Conservation (phyloP, 2,113 vertebrate species). For the Electrona antarctica region DNA sequence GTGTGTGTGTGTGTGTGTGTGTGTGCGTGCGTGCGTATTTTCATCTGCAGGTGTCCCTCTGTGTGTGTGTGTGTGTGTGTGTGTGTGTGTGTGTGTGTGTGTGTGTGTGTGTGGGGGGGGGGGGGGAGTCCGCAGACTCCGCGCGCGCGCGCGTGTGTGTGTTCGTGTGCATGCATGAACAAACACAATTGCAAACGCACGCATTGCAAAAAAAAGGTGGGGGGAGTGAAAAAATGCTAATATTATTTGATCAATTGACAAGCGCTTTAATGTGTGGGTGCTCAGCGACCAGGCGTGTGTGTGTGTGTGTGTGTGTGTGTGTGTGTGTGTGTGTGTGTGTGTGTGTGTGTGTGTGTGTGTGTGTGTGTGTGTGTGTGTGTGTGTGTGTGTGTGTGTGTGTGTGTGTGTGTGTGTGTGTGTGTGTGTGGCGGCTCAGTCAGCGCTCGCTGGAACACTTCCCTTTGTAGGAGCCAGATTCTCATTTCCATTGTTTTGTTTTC, state of each 20-base stretch:
- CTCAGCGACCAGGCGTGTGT: conserved; percentile 20
- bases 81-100: background rate
- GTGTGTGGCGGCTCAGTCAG: conserved; percentile 7
- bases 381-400: too few relatives aligned
- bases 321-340: too few relatives aligned
- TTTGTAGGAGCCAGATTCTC: conserved; percentile 53
- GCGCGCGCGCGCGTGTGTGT: background rate
- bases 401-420: too few relatives aligned
- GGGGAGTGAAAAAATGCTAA: conserved; percentile 50
- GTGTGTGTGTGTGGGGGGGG: background rate
- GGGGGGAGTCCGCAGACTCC: background rate
- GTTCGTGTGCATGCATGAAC: background rate
- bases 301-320: too few relatives aligned
- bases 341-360: too few relatives aligned
- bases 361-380: too few relatives aligned
- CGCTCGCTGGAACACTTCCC: conserved; percentile 32
- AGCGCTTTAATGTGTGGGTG: conserved; percentile 59
- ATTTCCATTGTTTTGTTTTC: conserved; percentile 44
- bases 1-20: conserved; percentile 2
- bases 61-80: background rate
- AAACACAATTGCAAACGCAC: conserved; percentile 13
- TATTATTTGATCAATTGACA: conserved; percentile 73
- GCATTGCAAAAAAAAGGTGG: conserved; percentile 21
- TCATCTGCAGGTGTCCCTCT: background rate
- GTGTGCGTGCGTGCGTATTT: background rate